A percentile compares a stretch with the other conserved stretches of the same genome.
Evolutionary conservation across 1,140 invertebrate species (phyloP).

Genomic region (Potamilus streckersoni): DNA sequence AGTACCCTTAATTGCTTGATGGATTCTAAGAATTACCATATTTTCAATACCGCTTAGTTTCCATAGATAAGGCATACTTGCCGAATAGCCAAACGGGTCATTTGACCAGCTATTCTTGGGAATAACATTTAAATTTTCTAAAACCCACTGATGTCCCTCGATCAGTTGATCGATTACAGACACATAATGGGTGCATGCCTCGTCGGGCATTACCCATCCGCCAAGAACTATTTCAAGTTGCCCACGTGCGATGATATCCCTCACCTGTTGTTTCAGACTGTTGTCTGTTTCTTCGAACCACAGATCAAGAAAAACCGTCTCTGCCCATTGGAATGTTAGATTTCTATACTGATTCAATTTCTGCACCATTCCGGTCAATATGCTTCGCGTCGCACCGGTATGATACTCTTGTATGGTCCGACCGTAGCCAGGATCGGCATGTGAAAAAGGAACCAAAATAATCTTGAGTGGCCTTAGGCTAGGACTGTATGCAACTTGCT

Average conservation of each 20-base stretch:
- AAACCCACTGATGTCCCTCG: conserved; percentile 95
- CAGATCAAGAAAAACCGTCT: conserved; percentile 34
- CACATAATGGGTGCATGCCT: conserved; percentile 90
- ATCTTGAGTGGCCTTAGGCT: background rate
- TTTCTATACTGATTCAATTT: conserved; percentile 18
- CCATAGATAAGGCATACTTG: conserved; percentile 86
- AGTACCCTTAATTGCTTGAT: conserved; percentile 93
- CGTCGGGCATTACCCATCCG: conserved; percentile 98
- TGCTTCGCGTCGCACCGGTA: conserved; percentile 81
- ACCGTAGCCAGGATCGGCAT: conserved; percentile 87
- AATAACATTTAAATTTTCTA: conserved; percentile 79
- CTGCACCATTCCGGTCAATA: conserved; percentile 31
- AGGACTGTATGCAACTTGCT: conserved; percentile 8
- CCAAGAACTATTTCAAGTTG: conserved; percentile 92
- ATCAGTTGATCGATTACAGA: conserved; percentile 94
- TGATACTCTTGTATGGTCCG: conserved; percentile 76
- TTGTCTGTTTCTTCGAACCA: conserved; percentile 74
- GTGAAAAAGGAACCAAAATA: conserved; percentile 90
- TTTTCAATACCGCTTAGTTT: conserved; percentile 85
- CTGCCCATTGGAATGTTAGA: conserved; percentile 44
- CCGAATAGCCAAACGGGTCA: conserved; percentile 90
- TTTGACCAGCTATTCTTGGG: conserved; percentile 90
- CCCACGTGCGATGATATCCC: conserved; percentile 67
- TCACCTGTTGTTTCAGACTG: conserved; percentile 17
- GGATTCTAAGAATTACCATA: conserved; percentile 89